Percentiles rank a stretch among this genome's conserved stretches.
phyloP scores from a whole-genome alignment of 2,797 vertebrate genomes.

The Stomatorhinus walkeri region DNA sequence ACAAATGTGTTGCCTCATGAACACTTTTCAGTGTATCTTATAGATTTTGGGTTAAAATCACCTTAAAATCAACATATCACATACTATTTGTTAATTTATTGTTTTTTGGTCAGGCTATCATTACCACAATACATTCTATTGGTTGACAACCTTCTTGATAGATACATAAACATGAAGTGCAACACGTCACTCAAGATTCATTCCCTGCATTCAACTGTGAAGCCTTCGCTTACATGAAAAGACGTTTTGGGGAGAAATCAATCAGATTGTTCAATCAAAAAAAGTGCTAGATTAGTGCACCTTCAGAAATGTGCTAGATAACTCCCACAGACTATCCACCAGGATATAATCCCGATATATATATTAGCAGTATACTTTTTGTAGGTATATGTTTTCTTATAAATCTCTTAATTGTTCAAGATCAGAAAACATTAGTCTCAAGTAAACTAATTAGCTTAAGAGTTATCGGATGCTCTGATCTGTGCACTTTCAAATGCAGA shows the following conservation, averaged over 20 bases:
- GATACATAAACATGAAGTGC: neutral
- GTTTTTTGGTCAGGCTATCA: neutral
- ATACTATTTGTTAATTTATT: neutral
- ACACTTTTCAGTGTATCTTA: neutral
- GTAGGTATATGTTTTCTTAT: conserved; percentile 9
- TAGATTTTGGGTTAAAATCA: neutral
- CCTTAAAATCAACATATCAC: neutral
- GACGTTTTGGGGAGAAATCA: conserved; percentile 30
- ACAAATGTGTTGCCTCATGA: neutral
- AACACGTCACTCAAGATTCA: neutral
- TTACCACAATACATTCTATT: neutral
- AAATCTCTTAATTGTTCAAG: neutral
- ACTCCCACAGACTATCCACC: conserved; percentile 34
- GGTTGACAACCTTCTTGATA: neutral
- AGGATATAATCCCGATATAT: conserved; percentile 29
- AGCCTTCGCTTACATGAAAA: conserved; percentile 39
- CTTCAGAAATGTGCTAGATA: neutral
- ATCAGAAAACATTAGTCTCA: neutral
- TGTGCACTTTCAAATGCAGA: neutral
- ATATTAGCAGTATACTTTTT: conserved; percentile 32
- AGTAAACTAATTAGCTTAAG: neutral
- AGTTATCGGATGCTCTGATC: neutral
- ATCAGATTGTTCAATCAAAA: conserved; percentile 45
- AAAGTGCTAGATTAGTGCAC: conserved; percentile 26
- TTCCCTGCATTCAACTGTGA: neutral